A percentile compares a stretch with the other conserved stretches of the same genome.
These are phyloP conservation scores for Platichthys flesus DNA, from an alignment of 2,113 vertebrate genomes.

Conservation along the genomic window DNA sequence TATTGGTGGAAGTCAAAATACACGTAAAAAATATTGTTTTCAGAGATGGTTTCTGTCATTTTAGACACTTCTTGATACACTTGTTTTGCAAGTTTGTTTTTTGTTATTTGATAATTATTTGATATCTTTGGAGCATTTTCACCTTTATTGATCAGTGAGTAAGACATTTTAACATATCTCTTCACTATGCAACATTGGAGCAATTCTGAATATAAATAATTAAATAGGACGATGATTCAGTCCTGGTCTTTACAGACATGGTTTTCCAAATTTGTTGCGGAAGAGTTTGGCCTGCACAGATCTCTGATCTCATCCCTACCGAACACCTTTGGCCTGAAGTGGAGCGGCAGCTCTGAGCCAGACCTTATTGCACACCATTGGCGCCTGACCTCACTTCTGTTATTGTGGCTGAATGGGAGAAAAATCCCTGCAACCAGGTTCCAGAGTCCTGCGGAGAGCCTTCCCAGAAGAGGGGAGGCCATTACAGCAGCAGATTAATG, in stretches of 20 bases:
- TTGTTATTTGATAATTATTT: too few relatives aligned
- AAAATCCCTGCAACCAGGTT: constrained; percentile 10
- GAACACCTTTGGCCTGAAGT: constrained; percentile 2
- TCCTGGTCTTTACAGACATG: background rate
- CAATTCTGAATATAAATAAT: too few relatives aligned
- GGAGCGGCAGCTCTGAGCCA: background rate
- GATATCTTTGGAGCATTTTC: too few relatives aligned
- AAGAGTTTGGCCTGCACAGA: background rate
- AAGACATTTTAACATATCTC: too few relatives aligned
- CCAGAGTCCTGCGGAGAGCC: background rate
- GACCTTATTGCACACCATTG: constrained; percentile 9
- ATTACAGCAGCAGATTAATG: constrained; percentile 17
- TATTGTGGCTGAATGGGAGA: background rate
- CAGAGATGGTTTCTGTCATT: too few relatives aligned
- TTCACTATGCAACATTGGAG: too few relatives aligned
- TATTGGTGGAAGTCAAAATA: too few relatives aligned
- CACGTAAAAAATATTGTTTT: too few relatives aligned
- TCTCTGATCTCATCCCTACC: background rate
- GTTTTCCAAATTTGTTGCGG: background rate
- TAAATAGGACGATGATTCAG: too few relatives aligned
- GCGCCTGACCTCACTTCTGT: background rate
- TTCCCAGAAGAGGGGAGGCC: constrained; percentile 28
- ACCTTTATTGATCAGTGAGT: too few relatives aligned
- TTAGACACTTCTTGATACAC: too few relatives aligned
- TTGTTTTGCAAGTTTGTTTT: too few relatives aligned